These are phyloP conservation scores for Trematomus loennbergii DNA, from an alignment of 2,113 vertebrate species.

Conservation along the genomic window DNA sequence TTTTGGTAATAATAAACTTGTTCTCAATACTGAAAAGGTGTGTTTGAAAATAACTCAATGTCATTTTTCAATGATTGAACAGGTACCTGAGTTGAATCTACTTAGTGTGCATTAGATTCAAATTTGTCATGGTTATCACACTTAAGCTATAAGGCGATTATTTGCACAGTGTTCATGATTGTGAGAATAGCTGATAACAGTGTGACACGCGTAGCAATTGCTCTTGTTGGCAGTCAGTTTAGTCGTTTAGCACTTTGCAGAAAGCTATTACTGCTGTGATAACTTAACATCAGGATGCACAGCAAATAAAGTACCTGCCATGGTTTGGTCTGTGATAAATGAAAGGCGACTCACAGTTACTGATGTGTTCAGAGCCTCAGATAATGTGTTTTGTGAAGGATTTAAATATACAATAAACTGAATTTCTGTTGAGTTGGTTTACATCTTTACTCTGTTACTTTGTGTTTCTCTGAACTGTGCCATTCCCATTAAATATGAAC, in stretches of 20 bases:
- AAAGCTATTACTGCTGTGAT: background rate
- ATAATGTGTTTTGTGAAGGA: background rate
- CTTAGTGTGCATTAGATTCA: background rate
- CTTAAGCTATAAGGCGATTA: background rate
- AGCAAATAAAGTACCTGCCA: background rate
- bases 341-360: slow-evolving; percentile 25
- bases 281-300: background rate
- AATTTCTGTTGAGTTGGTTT: background rate
- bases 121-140: background rate
- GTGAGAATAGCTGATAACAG: background rate
- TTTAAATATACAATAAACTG: background rate
- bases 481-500: background rate
- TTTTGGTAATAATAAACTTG: background rate
- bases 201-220: background rate
- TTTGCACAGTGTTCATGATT: background rate
- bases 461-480: background rate
- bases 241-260: background rate
- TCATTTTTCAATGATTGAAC: background rate
- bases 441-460: background rate
- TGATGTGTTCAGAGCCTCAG: slow-evolving; percentile 7
- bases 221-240: background rate
- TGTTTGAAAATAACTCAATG: background rate
- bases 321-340: background rate
- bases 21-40: background rate
- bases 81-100: background rate